Evolutionary conservation across 2,113 vertebrate species (phyloP).

Genomic region (Todiramphus saurophagus): DNA sequence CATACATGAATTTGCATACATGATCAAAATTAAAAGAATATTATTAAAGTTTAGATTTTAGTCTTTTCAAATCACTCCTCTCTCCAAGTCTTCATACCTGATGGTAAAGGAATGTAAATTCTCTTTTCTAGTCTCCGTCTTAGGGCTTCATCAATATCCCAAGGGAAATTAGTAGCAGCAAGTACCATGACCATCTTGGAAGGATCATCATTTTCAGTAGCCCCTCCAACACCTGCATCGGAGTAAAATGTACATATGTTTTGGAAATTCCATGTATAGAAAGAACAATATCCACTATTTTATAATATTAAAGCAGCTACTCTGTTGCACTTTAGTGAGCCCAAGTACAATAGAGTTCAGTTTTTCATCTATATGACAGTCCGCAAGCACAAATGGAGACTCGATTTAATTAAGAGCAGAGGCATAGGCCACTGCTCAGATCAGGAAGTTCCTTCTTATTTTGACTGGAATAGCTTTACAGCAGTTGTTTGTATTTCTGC

Average conservation of each 20-base stretch:
- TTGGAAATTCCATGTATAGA: not conserved
- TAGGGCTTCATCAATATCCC: conserved; percentile 98
- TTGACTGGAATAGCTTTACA: not conserved
- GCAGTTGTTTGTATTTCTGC: not conserved
- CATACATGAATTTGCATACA: not conserved
- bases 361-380: not conserved
- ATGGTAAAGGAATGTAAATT: conserved; percentile 98
- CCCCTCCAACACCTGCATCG: conserved; percentile 89
- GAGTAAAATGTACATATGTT: not conserved
- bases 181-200: conserved; percentile 99
- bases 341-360: not conserved
- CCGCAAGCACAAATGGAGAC: not conserved
- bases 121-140: conserved; percentile 93
- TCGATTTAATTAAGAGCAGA: not conserved
- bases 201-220: conserved; percentile 92
- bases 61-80: not conserved
- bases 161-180: conserved; percentile 97
- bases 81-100: conserved; percentile 74
- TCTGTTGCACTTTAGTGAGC: not conserved
- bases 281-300: not conserved
- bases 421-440: not conserved
- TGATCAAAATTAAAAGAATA: not conserved
- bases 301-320: not conserved
- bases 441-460: not conserved
- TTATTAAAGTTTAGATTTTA: not conserved